phyloP scores from a whole-genome alignment of 2,888 invertebrate species.

The Tachina grossa region DNA sequence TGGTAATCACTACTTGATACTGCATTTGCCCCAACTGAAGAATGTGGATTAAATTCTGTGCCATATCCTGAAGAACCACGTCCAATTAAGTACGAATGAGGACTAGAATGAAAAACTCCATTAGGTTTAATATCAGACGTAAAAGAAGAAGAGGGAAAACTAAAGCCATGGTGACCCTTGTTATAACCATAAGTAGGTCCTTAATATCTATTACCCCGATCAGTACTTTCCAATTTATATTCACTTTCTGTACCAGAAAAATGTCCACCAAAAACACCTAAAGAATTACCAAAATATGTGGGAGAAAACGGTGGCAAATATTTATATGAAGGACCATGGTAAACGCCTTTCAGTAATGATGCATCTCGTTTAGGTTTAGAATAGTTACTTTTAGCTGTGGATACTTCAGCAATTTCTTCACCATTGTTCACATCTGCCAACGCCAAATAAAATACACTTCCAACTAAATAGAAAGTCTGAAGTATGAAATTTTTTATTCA shows the following conservation, averaged over 20 bases:
- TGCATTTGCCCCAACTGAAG: conserved; percentile 25
- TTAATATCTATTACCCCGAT: conserved; percentile 40
- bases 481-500: not conserved
- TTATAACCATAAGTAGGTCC: conserved; percentile 54
- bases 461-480: conserved; percentile 49
- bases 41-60: conserved; percentile 25
- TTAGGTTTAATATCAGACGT: conserved; percentile 22
- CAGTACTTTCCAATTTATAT: conserved; percentile 28
- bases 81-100: conserved; percentile 3
- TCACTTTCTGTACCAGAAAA: conserved; percentile 24
- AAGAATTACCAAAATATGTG: conserved; percentile 45
- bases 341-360: conserved; percentile 72
- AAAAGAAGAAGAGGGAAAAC: conserved; percentile 49
- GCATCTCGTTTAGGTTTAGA: conserved; percentile 77
- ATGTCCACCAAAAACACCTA: conserved; percentile 28
- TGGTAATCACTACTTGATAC: conserved; percentile 32
- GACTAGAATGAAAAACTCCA: not conserved
- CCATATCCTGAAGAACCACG: not conserved
- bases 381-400: conserved; percentile 40
- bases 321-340: conserved; percentile 78
- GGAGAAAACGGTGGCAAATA: conserved; percentile 76
- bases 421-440: conserved; percentile 54
- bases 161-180: conserved; percentile 56
- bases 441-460: conserved; percentile 44
- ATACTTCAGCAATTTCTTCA: conserved; percentile 50